phyloP scores from a whole-genome alignment of 2,113 vertebrate genomes.

The Caranx ignobilis region DNA sequence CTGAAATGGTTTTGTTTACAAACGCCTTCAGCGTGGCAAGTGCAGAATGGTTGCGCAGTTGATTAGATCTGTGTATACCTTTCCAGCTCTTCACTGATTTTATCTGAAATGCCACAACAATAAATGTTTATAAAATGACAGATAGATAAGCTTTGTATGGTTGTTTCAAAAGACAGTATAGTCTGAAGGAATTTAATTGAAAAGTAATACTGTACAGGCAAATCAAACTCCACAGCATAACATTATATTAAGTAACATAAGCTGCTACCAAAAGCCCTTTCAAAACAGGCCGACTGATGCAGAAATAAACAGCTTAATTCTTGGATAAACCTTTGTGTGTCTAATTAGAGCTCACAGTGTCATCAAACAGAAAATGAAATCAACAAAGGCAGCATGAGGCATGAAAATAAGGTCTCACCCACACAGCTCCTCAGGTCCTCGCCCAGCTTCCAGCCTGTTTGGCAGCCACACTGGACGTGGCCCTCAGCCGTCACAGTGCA shows the following conservation, averaged over 20 bases:
- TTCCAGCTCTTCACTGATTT: background rate
- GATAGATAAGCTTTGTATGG: no score
- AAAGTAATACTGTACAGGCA: no score
- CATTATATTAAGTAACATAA: background rate
- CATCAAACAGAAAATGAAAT: background rate
- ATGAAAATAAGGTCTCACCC: slow-evolving; percentile 68
- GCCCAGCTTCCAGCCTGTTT: slow-evolving; percentile 78
- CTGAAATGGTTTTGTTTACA: slow-evolving; percentile 13
- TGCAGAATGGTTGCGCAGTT: background rate
- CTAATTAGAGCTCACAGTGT: background rate
- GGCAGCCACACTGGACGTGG: slow-evolving; percentile 81
- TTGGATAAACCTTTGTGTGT: background rate
- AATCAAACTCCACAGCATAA: no score
- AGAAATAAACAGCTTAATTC: background rate
- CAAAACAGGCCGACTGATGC: background rate
- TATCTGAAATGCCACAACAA: background rate
- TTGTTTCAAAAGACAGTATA: no score
- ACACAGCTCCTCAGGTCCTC: slow-evolving; percentile 75
- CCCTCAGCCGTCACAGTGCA: slow-evolving; percentile 75
- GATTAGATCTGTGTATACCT: background rate
- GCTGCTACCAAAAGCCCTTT: background rate
- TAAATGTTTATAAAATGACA: background rate
- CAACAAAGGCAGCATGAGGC: background rate
- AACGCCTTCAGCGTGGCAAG: background rate
- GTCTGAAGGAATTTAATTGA: background rate